Evolutionary conservation across 2,797 vertebrate species (phyloP).

Genomic region (Fistularia commersonii): DNA sequence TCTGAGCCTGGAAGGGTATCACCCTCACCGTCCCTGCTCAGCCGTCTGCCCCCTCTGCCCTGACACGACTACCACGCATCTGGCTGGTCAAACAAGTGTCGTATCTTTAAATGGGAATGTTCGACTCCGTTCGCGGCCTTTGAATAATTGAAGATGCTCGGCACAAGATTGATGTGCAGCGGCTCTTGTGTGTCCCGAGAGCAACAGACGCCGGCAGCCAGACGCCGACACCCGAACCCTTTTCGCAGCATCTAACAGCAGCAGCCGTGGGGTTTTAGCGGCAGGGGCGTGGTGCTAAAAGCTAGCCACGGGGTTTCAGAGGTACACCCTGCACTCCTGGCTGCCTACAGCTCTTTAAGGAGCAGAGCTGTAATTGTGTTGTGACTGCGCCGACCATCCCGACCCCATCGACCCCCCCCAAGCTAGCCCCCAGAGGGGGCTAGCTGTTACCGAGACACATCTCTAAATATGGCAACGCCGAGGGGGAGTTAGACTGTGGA

Average conservation of each 20-base stretch:
- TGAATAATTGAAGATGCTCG: constrained; percentile 82
- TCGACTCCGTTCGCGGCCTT: constrained; percentile 59
- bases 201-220: constrained; percentile 58
- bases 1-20: not conserved
- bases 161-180: constrained; percentile 70
- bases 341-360: constrained; percentile 61
- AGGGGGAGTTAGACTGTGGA: constrained; percentile 43
- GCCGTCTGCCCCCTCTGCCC: constrained; percentile 42
- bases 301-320: constrained; percentile 61
- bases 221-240: constrained; percentile 75
- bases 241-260: constrained; percentile 84
- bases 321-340: constrained; percentile 18
- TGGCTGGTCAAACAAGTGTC: constrained; percentile 76
- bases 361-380: constrained; percentile 70
- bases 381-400: constrained; percentile 48
- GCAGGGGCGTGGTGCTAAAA: constrained; percentile 86
- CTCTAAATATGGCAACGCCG: constrained; percentile 61
- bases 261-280: constrained; percentile 80
- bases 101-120: constrained; percentile 73
- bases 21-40: constrained; percentile 21
- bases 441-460: constrained; percentile 52
- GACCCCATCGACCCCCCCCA: constrained; percentile 40
- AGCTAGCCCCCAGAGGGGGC: constrained; percentile 43
- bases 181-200: constrained; percentile 19
- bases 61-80: constrained; percentile 60